Evolutionary conservation across 2,888 invertebrate genomes (phyloP), one percentile per base, ranked within the genome.

Genomic region (Miltochrista miniata): DNA sequence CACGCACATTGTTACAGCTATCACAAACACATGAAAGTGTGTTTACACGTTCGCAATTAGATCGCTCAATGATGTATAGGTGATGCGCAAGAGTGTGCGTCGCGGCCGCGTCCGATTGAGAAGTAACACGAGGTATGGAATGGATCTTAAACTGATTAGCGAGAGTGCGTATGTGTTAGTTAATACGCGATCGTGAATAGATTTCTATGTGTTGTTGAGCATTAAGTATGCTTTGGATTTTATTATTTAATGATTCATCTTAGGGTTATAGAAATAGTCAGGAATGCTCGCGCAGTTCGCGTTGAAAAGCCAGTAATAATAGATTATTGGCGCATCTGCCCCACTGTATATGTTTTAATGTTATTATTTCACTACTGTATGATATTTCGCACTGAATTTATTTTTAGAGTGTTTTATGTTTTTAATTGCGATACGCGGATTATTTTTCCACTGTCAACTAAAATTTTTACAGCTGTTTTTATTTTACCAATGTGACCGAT

Each of bases 181-280:
- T 80, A 80, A 81, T 74, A 80, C 78, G 75, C 72, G 72, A 79
- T 81, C 83, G 78, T 81, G 86, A 86, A 88, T 84, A 87, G 81
- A 81, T 74, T 75, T 76, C 74, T 77, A 74, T 81, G 81, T 85
- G 87, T 84, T 83, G 81, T 81, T 79, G 83, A 79, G 90, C 88
- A 90, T 90, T 90, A 90, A 90, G 90, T 90, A 84, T 83, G 90
- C 90, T 89, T 88, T 85, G 72, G 82, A 90, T 92, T 91, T 92
- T 90, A 91, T 91, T 90, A 91, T 90, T 90, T 90, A 91, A 90
- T 91, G 91, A 91, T 87, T 92, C 91, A 92, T 90, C 88, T 89
- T 85, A 85, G 87, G 88, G 86, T 85, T 91, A 86, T 91, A 85
- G 90, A 90, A 91, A 90, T 90, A 90, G 90, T 88, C 79, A 77